Base-by-base conservation (phyloP, 2,888 invertebrate genomes). In the Leptinotarsa peninsularis region DNA sequence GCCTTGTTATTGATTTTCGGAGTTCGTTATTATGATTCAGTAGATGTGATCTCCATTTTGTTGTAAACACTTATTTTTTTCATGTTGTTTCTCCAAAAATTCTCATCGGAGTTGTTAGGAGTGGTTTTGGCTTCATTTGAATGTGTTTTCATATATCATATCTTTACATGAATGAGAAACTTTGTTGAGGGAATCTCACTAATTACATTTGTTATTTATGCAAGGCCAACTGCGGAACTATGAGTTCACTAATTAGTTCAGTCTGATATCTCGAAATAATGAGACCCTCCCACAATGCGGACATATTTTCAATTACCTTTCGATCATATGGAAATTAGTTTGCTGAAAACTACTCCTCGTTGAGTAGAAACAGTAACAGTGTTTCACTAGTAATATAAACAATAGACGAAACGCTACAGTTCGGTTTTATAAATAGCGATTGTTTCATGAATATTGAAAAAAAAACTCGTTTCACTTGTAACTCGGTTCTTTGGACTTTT, bases 401-500 rank as follows among this genome's bases (percentile, higher is more conserved):
- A 63, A 63, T 33, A 15, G 33, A 63, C 5, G 18, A 21, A 58
- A n/a, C 58, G 21, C 1, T 43, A 17, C n/a, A 63, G 63, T 63
- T 63, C 43, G 21, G 17, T 63, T 63, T 63, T 43, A 63, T 63
- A n/a, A 63, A 63, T 63, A 63, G 63, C 63, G 10, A 15, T 5
- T 27, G 43, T 63, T n/a, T 5, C n/a, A 33, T 63, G 5, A 27
- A 27, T 15, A 14, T 60, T 7, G 54, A 27, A 60, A 43, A 33
- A 56, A 13, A 63, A 63, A 63, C 63, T 43, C 17, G 63, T 43
- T 63, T n/a, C 4, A n/a, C 33, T n/a, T 63, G 33, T 60, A n/a
- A 63, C 18, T 58, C 18, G 58, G 63, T 63, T 63, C 63, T 43
- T 63, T 63, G 33, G 63, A 63, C 33, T 63, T 33, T 33, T 63